These are phyloP conservation scores for Spialia ferax DNA, from an alignment of 2,888 invertebrate genomes.

Conservation along the genomic window DNA sequence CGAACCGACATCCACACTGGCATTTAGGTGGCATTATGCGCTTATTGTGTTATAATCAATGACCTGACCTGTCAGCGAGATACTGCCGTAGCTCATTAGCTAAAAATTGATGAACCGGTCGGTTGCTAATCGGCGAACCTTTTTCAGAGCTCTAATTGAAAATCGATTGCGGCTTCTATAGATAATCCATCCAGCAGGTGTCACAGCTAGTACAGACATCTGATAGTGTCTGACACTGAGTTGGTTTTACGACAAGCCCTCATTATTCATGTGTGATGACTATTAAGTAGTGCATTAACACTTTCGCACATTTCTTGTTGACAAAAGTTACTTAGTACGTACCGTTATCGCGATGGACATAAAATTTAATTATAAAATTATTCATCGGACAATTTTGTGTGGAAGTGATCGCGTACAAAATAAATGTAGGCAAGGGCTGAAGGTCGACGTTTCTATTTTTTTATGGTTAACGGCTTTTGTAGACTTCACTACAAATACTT, in stretches of 20 bases:
- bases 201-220: neutral
- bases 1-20: constrained; percentile 25
- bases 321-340: constrained; percentile 23
- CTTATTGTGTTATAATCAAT: constrained; percentile 36
- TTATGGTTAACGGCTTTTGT: neutral
- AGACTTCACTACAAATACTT: neutral
- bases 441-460: constrained; percentile 19
- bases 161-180: constrained; percentile 36
- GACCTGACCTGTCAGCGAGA: constrained; percentile 33
- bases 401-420: neutral
- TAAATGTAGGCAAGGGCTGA: constrained; percentile 11
- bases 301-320: constrained; percentile 25
- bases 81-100: constrained; percentile 34
- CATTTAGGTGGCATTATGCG: constrained; percentile 35
- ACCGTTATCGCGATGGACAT: constrained; percentile 26
- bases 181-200: constrained; percentile 30
- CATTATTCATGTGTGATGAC: constrained; percentile 22
- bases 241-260: neutral
- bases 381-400: constrained; percentile 9
- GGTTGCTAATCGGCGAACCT: constrained; percentile 28
- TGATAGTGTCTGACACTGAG: constrained; percentile 13
- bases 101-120: constrained; percentile 37
- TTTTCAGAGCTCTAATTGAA: constrained; percentile 38
- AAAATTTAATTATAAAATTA: constrained; percentile 29
- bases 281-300: constrained; percentile 32